Conservation (phyloP, 2,113 vertebrate genomes). For the Casuarius casuarius region DNA sequence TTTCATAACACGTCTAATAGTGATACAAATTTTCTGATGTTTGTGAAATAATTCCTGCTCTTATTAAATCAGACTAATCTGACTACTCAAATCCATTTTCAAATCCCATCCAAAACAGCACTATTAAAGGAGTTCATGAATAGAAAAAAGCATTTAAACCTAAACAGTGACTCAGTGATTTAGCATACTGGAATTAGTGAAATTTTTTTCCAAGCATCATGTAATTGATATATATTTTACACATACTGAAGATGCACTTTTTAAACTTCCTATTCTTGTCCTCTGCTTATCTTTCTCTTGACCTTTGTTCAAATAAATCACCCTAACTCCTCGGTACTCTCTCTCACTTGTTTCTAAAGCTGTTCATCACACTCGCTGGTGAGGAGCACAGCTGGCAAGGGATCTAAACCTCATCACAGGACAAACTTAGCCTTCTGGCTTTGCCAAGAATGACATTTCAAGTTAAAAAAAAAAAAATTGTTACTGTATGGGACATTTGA, state of each 20-base stretch:
- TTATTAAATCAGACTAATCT: neutral
- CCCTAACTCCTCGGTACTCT: conserved; percentile 47
- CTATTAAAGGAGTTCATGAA: neutral
- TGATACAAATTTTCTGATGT: neutral
- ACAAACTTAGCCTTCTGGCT: conserved; percentile 79
- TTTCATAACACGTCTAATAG: neutral
- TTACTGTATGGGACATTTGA: conserved; percentile 64
- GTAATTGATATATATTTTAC: neutral
- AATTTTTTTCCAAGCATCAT: neutral
- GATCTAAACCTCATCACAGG: conserved; percentile 75
- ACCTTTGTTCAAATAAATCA: conserved; percentile 71
- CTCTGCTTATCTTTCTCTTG: conserved; percentile 55
- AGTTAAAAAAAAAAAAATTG: neutral
- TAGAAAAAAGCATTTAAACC: neutral
- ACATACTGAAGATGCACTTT: neutral
- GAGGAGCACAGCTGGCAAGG: conserved; percentile 78
- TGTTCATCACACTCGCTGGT: conserved; percentile 62
- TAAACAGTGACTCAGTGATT: neutral
- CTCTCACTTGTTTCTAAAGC: conserved; percentile 60
- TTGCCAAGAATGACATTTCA: conserved; percentile 79
- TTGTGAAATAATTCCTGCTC: neutral
- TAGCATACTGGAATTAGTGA: neutral
- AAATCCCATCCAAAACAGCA: neutral
- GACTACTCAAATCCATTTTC: neutral
- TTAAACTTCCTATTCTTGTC: conserved; percentile 10